Evolutionary conservation across 2,113 vertebrate genomes (phyloP), one percentile per base, ranked within the genome.

Genomic region (Gobius niger): DNA sequence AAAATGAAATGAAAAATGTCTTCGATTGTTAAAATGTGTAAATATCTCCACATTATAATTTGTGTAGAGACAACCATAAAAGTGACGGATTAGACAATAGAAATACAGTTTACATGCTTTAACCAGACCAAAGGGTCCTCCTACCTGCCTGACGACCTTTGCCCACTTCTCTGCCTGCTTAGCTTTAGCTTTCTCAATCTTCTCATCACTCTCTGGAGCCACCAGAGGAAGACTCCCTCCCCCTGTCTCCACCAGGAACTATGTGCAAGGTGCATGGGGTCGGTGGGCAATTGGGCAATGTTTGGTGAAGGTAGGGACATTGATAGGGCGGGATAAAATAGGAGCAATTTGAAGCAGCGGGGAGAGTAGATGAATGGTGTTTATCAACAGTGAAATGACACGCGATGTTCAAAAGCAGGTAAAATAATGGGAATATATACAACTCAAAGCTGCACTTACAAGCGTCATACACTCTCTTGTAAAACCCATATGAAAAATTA

Each of bases 131-230:
- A 72, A 67, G 70, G 85, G 85, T 92, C 95, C 24, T 24, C 24
- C 92, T 98, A 99, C 96, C 96, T 98, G 95, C 93, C 96, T 94
- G 93, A 96, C 83, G 81, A 96, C 91, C 91, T 93, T 88, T 92
- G 98, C 96, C 98, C 97, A 99, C 83, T 95, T 94, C 85, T 94
- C 90, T 94, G 96, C 96, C 94, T 96, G 95, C 75, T 91, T 92
- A 94, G 94, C 94, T 91, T 93, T 95, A 82, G 86, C 79, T 91
- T 93, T 94, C 82, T 93, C 94, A 94, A 91, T 93, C 90, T 91
- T 93, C 87, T 91, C 57, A 82, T 90, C 91, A 90, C 91, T 92
- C 90, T 94, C 92, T 90, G 81, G 91, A 83, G 93, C 89, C 91
- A 96, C 95, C 91, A 97, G 88, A 84, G 95, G 93, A 90, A 99